Base-by-base conservation (phyloP, 2,797 vertebrate genomes). In the Lemur catta region DNA sequence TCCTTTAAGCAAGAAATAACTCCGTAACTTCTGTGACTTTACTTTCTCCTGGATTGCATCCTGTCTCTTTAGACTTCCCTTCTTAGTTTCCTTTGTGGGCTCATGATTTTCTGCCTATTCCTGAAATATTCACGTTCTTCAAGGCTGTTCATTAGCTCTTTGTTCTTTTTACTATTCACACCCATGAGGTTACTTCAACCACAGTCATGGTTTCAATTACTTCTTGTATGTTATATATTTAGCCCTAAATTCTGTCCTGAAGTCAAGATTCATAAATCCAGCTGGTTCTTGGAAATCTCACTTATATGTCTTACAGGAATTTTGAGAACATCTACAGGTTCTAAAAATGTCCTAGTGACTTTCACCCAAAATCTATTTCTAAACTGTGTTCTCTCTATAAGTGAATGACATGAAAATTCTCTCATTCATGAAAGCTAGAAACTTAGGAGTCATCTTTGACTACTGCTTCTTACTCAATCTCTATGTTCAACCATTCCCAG, bases 301-400 rank as follows among this genome's bases (percentile, higher is more conserved):
- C 48, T 88, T 81, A 43, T 2, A 78, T 38, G 9, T 97, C 41
- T 94, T 95, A 93, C 20, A 88, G 55, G 91, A 93, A 94, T 90
- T 95, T 91, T 46, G 38, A 94, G 46, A 57, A 57, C 9, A 15
- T 75, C 38, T 76, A 28, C 26, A 7, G 67, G 13, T 81, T 82
- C 74, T 93, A 67, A 95, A 95, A 94, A 46, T 50, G 28, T 41
- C 17, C 6, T 43, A 78, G 48, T 87, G 24, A 81, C 96, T 88
- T 92, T 84, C 22, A 89, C 12, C 30, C 35, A 93, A 94, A 86
- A 79, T 65, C 28, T 86, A 15, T 59, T 96, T 96, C 65, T 75
- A 15, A 76, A 30, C 35, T 93, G 9, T 71, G 41, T 91, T 92
- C 14, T 80, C 14, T 94, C 26, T 69, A 24, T 76, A 84, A 82